A percentile compares a stretch with the other conserved stretches of the same genome.
These are phyloP conservation scores for Nanorana parkeri DNA, from an alignment of 2,113 vertebrate genomes.

Conservation along the genomic window DNA sequence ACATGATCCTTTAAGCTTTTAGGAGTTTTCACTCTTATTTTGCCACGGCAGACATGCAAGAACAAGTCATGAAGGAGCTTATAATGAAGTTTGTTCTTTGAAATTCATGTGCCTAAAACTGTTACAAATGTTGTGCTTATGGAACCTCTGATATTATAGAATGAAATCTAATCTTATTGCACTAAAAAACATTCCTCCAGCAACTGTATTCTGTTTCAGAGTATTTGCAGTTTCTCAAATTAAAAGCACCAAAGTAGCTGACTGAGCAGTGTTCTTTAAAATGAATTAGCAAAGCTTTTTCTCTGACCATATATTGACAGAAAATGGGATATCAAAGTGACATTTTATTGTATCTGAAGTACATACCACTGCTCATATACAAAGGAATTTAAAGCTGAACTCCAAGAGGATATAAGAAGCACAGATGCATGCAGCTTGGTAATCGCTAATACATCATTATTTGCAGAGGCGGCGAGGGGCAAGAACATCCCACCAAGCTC, in stretches of 20 bases:
- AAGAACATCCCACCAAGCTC: no score
- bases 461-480: no score
- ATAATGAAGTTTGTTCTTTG: conserved; percentile 70
- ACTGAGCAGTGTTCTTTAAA: conserved; percentile 37
- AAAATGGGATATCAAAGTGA: not conserved
- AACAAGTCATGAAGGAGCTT: conserved; percentile 58
- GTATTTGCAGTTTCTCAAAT: conserved; percentile 65
- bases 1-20: conserved; percentile 57
- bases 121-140: conserved; percentile 73
- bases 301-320: conserved; percentile 5
- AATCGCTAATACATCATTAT: no score
- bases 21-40: conserved; percentile 52
- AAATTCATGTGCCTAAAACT: conserved; percentile 76
- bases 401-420: no score
- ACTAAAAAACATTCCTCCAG: conserved; percentile 70
- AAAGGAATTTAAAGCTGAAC: not conserved
- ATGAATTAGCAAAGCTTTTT: conserved; percentile 39
- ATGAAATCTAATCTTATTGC: conserved; percentile 74
- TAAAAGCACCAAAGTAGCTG: conserved; percentile 62
- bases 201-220: conserved; percentile 71
- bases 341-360: not conserved
- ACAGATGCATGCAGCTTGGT: no score
- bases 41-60: conserved; percentile 40
- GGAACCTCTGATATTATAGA: conserved; percentile 73
- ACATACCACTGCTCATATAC: not conserved